phyloP scores from a whole-genome alignment of 2,797 vertebrate species.

The Phrynocephalus vlangalii region DNA sequence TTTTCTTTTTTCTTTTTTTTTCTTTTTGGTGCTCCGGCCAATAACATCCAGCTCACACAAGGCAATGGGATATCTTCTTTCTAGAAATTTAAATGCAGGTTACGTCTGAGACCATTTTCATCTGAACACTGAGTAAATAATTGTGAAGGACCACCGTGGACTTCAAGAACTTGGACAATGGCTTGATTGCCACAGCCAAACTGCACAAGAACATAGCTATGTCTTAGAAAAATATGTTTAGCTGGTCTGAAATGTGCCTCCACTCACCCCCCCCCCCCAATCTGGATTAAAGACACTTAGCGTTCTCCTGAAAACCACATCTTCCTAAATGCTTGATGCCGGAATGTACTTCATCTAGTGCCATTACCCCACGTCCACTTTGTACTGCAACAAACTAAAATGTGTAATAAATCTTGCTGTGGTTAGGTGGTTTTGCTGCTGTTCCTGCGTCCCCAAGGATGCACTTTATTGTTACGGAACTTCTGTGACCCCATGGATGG shows the following conservation, averaged over 20 bases:
- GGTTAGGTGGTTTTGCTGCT: no score
- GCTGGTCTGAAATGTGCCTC: not conserved
- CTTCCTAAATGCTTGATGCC: not conserved
- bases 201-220: not conserved
- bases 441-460: no score
- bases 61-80: not conserved
- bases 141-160: not conserved
- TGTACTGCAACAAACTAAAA: no score
- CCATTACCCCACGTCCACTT: no score
- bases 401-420: no score
- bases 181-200: not conserved
- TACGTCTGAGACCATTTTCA: not conserved
- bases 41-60: not conserved
- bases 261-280: no score
- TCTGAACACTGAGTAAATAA: not conserved
- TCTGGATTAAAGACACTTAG: not conserved
- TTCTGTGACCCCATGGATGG: no score
- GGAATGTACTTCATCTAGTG: no score
- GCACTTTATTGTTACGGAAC: no score
- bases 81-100: not conserved
- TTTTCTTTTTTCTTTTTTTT: no score
- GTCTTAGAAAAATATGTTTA: not conserved
- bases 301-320: not conserved
- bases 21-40: not conserved
- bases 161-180: not conserved